Evolutionary conservation across 2,113 vertebrate species (phyloP).

Genomic region (Rostratula benghalensis): DNA sequence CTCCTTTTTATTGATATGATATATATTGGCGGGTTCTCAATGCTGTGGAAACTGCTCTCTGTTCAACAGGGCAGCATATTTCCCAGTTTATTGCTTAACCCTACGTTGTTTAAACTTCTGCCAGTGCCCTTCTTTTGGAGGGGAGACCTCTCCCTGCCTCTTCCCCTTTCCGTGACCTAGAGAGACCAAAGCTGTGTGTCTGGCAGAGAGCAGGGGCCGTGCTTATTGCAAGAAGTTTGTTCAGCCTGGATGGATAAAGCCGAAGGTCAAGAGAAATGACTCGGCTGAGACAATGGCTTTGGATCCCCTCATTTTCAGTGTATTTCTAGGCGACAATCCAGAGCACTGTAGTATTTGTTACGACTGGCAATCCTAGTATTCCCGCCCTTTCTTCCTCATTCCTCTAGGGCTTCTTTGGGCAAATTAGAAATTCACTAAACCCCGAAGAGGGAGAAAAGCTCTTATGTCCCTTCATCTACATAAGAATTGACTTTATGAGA

Average conservation of each 20-base stretch:
- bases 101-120: slow-evolving; percentile 39
- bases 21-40: slow-evolving; percentile 47
- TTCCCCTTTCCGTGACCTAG: not conserved
- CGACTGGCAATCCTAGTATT: not conserved
- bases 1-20: slow-evolving; percentile 62
- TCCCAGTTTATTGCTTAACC: slow-evolving; percentile 55
- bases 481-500: slow-evolving; percentile 69
- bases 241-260: slow-evolving; percentile 12
- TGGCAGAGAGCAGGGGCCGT: not conserved
- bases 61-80: not conserved
- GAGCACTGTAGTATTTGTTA: not conserved
- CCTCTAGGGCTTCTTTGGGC: slow-evolving; percentile 14
- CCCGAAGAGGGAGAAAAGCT: not conserved
- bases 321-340: not conserved
- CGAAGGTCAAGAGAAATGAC: slow-evolving; percentile 34
- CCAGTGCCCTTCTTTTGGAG: not conserved
- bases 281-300: not conserved
- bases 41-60: slow-evolving; percentile 49
- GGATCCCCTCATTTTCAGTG: not conserved
- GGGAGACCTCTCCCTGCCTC: not conserved
- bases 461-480: slow-evolving; percentile 63
- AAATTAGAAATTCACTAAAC: slow-evolving; percentile 45
- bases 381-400: not conserved
- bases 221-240: not conserved
- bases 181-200: not conserved